Evolutionary conservation across 2,113 vertebrate genomes (phyloP).

Genomic region (Ovis canadensis): DNA sequence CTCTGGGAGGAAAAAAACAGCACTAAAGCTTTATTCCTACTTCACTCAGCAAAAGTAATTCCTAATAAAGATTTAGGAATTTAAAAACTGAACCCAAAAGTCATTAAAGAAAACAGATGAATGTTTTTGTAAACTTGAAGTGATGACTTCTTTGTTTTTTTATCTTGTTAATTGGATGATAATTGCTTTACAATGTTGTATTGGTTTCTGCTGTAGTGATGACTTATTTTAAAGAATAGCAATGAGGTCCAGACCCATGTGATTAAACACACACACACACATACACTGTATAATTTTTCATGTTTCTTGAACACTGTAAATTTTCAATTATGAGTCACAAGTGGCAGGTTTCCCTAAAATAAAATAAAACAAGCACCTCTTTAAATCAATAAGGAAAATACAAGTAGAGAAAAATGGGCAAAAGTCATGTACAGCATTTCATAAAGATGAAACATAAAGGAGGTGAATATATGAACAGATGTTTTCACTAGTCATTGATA

Average conservation of each 20-base stretch:
- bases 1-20: neutral
- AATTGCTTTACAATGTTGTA: neutral
- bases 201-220: neutral
- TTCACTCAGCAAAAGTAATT: neutral
- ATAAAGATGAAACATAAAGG: neutral
- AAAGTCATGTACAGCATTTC: neutral
- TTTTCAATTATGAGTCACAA: constrained; percentile 22
- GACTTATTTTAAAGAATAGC: neutral
- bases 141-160: neutral
- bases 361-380: neutral
- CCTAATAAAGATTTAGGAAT: neutral
- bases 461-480: neutral
- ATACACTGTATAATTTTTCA: neutral
- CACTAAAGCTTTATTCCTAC: neutral
- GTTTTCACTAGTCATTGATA: neutral
- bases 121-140: neutral
- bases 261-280: neutral
- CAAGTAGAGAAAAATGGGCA: neutral
- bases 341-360: neutral
- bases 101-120: neutral
- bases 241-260: neutral
- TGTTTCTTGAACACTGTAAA: neutral
- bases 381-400: neutral
- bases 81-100: neutral
- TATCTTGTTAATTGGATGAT: neutral